Evolutionary conservation across 2,797 vertebrate species (phyloP).

Genomic region (Falco columbarius): DNA sequence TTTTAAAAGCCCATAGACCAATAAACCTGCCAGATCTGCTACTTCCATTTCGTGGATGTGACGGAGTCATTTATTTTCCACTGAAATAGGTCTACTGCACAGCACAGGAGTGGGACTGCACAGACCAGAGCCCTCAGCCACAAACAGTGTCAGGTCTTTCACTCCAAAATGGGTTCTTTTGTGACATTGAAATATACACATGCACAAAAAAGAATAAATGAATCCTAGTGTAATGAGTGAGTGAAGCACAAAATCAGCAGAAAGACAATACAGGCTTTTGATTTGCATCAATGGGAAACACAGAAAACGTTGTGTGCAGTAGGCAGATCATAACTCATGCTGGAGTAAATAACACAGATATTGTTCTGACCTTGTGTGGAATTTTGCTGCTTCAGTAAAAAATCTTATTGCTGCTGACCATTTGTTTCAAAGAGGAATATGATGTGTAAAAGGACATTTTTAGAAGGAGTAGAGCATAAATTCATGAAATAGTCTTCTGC

Average conservation of each 20-base stretch:
- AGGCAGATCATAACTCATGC: conserved; percentile 29
- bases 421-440: background rate
- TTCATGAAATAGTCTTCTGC: background rate
- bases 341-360: conserved; percentile 55
- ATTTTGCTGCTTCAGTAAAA: conserved; percentile 52
- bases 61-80: background rate
- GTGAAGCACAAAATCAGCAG: conserved; percentile 34
- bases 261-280: conserved; percentile 41
- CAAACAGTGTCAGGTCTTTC: background rate
- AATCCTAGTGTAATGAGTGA: background rate
- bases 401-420: background rate
- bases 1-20: background rate
- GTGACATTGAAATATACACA: background rate
- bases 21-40: background rate
- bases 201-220: conserved; percentile 1
- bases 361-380: conserved; percentile 43
- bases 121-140: background rate
- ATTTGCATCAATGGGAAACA: conserved; percentile 35
- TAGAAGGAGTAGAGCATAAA: background rate
- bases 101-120: background rate
- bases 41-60: background rate
- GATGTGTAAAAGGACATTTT: background rate
- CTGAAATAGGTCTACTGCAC: background rate
- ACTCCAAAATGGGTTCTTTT: background rate
- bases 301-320: background rate